phyloP scores from a whole-genome alignment of 2,113 vertebrate species.

The Loxodonta africana region DNA sequence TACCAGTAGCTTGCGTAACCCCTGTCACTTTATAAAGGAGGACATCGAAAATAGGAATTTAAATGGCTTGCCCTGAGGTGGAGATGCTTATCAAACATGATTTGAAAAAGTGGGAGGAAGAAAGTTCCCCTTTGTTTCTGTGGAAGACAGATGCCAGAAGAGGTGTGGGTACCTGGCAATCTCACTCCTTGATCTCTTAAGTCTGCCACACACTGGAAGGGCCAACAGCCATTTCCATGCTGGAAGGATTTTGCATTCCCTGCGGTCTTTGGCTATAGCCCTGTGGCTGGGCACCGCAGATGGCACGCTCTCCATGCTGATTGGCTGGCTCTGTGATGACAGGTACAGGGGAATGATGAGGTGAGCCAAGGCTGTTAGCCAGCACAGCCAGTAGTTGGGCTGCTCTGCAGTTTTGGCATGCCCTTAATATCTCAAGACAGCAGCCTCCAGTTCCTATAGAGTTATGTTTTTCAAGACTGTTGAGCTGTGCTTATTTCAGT shows the following conservation, averaged over 20 bases:
- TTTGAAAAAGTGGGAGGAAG: not conserved
- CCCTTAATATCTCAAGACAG: not conserved
- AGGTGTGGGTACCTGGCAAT: not conserved
- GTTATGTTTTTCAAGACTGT: not conserved
- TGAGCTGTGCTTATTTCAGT: not conserved
- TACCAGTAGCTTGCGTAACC: rapidly evolving
- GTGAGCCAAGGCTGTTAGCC: not conserved
- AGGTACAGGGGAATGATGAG: not conserved
- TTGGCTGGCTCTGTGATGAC: not conserved
- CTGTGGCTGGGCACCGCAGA: rapidly evolving
- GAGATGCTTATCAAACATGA: not conserved
- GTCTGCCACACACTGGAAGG: rapidly evolving
- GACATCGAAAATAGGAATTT: not conserved
- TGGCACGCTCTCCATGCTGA: not conserved
- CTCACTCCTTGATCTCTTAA: not conserved
- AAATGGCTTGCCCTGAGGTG: too few relatives aligned
- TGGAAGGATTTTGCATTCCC: not conserved
- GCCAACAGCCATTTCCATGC: not conserved
- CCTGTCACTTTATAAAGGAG: not conserved
- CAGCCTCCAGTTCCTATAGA: not conserved
- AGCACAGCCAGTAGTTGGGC: not conserved
- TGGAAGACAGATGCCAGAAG: not conserved
- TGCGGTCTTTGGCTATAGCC: not conserved
- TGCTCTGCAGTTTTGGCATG: not conserved
- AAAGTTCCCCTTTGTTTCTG: not conserved